A percentile compares a stretch with the other conserved stretches of the same genome.
Conservation (phyloP, 2,797 vertebrate genomes). For the Gallinago stenura region DNA sequence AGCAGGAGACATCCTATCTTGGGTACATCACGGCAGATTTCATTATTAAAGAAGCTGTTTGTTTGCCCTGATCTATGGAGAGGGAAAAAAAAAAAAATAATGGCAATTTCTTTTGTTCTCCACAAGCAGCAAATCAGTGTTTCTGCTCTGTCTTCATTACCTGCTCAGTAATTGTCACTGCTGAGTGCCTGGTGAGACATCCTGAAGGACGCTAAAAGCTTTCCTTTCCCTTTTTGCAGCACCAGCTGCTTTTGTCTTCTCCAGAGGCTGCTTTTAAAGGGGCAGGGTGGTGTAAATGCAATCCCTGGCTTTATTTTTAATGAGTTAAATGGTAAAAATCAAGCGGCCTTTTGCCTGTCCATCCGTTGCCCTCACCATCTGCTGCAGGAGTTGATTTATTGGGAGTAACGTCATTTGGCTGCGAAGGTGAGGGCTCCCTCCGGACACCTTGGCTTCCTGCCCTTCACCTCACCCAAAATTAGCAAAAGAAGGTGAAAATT, state of each 20-base stretch:
- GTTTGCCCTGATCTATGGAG: background rate
- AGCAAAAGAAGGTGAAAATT: background rate
- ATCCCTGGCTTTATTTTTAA: background rate
- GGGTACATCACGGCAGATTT: background rate
- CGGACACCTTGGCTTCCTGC: rapidly evolving
- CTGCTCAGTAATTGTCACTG: conserved; percentile 4
- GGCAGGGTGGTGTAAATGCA: background rate
- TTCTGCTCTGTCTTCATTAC: conserved; percentile 42
- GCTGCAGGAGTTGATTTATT: background rate
- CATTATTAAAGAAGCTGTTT: conserved; percentile 12
- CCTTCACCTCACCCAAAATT: background rate
- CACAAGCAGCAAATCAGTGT: background rate
- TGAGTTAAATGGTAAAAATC: background rate
- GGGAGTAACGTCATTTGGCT: background rate
- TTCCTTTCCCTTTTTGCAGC: background rate
- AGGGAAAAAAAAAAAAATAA: no score
- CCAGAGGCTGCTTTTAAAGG: background rate
- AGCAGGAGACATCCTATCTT: background rate
- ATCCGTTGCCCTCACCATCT: background rate
- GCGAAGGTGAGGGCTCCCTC: background rate
- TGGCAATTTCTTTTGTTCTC: conserved; percentile 4
- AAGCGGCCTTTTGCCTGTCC: background rate
- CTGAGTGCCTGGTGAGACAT: background rate
- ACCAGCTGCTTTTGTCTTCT: conserved; percentile 10
- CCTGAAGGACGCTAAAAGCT: background rate